Evolutionary conservation across 2,113 vertebrate genomes (phyloP), one percentile per base, ranked within the genome.

Genomic region (Lycaon pictus): DNA sequence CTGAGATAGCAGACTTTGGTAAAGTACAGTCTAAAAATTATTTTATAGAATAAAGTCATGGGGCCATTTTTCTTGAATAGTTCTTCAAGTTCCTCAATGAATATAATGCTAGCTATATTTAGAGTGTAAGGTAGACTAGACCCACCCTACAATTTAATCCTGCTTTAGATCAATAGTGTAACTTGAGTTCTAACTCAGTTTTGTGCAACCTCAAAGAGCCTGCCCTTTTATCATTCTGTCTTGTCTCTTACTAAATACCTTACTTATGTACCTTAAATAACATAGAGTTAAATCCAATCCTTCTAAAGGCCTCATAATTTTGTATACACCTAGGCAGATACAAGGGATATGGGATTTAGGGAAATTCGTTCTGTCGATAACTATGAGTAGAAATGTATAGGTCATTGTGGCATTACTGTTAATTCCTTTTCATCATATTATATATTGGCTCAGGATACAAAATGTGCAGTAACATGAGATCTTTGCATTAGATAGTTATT

Each of bases 371-470:
- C 37, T 96, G 32, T 79, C 4, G 17, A 95, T 97, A 90, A 55
- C 55, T 69, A 12, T 32, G 55, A 97, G 53, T 90, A 97, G 11
- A 84, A 90, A 85, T 56, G n/a, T 94, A 76, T 92, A 96, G 72
- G 80, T 96, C 83, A 93, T 0, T 72, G n/a, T 84, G 67, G 10
- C 86, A 93, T 90, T 93, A 69, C 55, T 88, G 80, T 79, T 96
- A 95, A 97, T 95, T 60, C 12, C 15, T 95, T 96, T 94, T 93
- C 4, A 95, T 95, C 29, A 93, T 89, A 90, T 88, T 85, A 76
- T 3, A 7, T 84, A 79, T 85, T 96, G 69, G 43, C 22, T 67
- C 7, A 48, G 87, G 53, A 81, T 88, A 84, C 62, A 95, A 91
- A 92, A 69, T 63, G 16, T 90, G 9, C 88, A 53, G 32, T 71